phyloP scores from a whole-genome alignment of 1,140 invertebrate genomes.

The Diprion similis region DNA sequence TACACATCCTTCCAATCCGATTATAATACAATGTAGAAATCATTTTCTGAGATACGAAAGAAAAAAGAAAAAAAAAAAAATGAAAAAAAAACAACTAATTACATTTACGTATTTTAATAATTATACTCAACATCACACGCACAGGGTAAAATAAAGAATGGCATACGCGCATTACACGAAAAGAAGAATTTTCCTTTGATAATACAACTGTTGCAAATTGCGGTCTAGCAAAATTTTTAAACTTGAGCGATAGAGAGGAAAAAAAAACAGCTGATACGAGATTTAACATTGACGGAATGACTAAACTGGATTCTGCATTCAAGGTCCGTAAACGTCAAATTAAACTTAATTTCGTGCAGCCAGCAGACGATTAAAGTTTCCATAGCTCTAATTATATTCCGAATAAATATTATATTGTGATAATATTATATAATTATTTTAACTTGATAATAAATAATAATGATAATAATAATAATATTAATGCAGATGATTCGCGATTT shows the following conservation, averaged over 20 bases:
- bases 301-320: too few species aligned
- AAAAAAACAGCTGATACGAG: background rate
- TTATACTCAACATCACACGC: slow-evolving; percentile 1
- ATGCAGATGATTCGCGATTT: slow-evolving; percentile 30
- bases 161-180: too few species aligned
- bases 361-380: slow-evolving; percentile 19
- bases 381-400: slow-evolving; percentile 46
- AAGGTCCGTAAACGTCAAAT: background rate
- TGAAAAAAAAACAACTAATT: background rate
- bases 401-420: slow-evolving; percentile 52
- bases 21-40: too few species aligned
- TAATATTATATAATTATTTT: slow-evolving; percentile 45
- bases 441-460: slow-evolving; percentile 13
- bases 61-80: background rate
- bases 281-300: too few species aligned
- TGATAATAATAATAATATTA: slow-evolving; percentile 14
- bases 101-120: background rate
- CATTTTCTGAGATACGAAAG: too few species aligned
- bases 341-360: background rate
- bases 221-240: background rate
- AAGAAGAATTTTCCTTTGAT: background rate
- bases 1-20: too few species aligned
- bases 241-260: background rate
- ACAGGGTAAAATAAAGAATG: background rate
- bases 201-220: background rate